Conservation (phyloP, 2,888 invertebrate species). For the Boloria selene region DNA sequence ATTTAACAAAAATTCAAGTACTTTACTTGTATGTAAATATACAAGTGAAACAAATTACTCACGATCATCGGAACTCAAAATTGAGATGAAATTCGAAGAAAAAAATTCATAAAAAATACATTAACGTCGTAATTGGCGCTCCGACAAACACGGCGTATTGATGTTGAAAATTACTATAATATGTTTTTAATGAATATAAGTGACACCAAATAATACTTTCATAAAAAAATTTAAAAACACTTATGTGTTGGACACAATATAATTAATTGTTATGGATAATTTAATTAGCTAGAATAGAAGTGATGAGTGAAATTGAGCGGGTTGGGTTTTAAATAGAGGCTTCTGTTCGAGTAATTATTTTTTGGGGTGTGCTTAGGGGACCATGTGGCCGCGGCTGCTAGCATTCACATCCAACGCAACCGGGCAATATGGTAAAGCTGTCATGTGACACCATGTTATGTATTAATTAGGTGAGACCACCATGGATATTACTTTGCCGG, state of each 20-base stretch:
- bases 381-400: constrained; percentile 61
- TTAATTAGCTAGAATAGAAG: constrained; percentile 32
- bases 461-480: constrained; percentile 36
- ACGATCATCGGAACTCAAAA: not conserved
- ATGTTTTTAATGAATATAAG: constrained; percentile 7
- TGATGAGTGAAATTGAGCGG: constrained; percentile 53
- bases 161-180: not conserved
- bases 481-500: constrained; percentile 25
- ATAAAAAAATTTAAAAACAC: not conserved
- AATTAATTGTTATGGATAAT: constrained; percentile 24
- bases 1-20: too few relatives aligned
- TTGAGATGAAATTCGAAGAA: constrained; percentile 8
- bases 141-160: not conserved
- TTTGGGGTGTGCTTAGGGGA: constrained; percentile 69
- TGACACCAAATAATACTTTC: not conserved
- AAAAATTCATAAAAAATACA: not conserved
- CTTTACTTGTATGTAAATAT: not conserved
- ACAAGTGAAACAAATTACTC: not conserved
- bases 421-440: constrained; percentile 39
- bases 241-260: not conserved
- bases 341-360: constrained; percentile 77
- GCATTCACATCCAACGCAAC: constrained; percentile 31
- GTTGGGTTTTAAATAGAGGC: constrained; percentile 49
- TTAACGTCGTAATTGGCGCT: not conserved
- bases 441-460: constrained; percentile 32